Base-by-base conservation (phyloP, 37 sponge, comb jelly and placozoan genomes). In the Beroe ovata region DNA sequence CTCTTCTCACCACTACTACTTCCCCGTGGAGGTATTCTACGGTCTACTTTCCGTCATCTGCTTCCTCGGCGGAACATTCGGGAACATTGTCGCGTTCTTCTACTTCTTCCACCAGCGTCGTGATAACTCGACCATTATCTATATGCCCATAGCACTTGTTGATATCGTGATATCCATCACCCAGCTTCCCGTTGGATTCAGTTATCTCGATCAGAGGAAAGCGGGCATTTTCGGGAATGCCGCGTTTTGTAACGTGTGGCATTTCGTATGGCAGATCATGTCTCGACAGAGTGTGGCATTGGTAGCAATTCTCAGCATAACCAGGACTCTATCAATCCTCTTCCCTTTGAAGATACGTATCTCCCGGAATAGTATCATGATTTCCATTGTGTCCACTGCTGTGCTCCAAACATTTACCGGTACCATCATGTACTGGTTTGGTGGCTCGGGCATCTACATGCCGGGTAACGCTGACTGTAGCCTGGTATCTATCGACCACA, bases 361-460 rank as follows among this genome's bases (percentile, higher is more conserved):
- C 41, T 36, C 38, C 42, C 39, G 41, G 54, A 39, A 35, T 25
- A 42, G 54, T 40, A 41, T 77, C 28, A 23, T 77, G 28, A 22
- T 77, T 4, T 35, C 38, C 38, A 22, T 77, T 0, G 54, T 77
- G 8, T 33, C 54, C 54, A 77, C 84, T 23, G 26, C 33, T 11
- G 3, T 77, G 23, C 84, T 77, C 22, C 84, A 77, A 54, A 39
- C 54, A 23, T 42, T 77, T 1, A 77, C 84, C 1, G 84, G 84
- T 0, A 42, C 84, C 28, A 77, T 77, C 41, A 39, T 77, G 84
- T 77, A 77, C 84, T 77, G 84, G 84, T 77, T 42, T 20, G 84
- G 84, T 3, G 84, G 84, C 25, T n/a, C n/a, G 1, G 84, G 84
- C 11, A 35, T 42, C 28, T 77, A 77, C 28, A 33, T 4, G 42